Evolutionary conservation across 2,888 invertebrate species (phyloP).

Genomic region (Zele albiditarsus): DNA sequence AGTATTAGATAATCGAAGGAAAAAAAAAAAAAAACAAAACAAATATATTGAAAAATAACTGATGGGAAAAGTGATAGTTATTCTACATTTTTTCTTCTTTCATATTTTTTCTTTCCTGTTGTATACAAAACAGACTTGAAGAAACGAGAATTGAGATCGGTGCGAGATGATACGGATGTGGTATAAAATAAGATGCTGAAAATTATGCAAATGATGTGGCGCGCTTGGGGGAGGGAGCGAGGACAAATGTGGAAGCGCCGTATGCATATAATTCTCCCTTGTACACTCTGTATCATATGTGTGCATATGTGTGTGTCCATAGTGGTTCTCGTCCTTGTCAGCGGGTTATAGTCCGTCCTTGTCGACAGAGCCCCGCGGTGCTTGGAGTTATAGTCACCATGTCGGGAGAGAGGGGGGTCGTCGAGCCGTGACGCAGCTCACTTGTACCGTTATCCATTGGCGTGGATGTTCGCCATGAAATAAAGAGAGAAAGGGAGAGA

Average conservation of each 20-base stretch:
- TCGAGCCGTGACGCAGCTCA: constrained; percentile 64
- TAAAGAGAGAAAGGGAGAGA: constrained; percentile 25
- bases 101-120: constrained; percentile 11
- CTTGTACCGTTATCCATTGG: constrained; percentile 70
- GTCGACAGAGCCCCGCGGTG: constrained; percentile 37
- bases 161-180: constrained; percentile 47
- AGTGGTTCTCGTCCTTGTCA: constrained; percentile 58
- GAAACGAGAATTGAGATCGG: constrained; percentile 61
- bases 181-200: background rate
- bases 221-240: too few species aligned
- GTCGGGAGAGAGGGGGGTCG: constrained; percentile 47
- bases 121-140: constrained; percentile 52
- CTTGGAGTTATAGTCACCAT: background rate
- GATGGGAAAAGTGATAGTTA: background rate
- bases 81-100: background rate
- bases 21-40: background rate
- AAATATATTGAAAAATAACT: background rate
- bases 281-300: background rate
- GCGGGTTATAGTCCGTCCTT: constrained; percentile 50
- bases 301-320: background rate
- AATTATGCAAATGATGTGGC: background rate
- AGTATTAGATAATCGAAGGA: constrained; percentile 12
- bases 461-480: constrained; percentile 9
- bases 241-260: background rate
- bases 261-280: background rate